These are phyloP conservation scores for Pluvianellus socialis DNA, from an alignment of 2,113 vertebrate genomes.

Conservation along the genomic window DNA sequence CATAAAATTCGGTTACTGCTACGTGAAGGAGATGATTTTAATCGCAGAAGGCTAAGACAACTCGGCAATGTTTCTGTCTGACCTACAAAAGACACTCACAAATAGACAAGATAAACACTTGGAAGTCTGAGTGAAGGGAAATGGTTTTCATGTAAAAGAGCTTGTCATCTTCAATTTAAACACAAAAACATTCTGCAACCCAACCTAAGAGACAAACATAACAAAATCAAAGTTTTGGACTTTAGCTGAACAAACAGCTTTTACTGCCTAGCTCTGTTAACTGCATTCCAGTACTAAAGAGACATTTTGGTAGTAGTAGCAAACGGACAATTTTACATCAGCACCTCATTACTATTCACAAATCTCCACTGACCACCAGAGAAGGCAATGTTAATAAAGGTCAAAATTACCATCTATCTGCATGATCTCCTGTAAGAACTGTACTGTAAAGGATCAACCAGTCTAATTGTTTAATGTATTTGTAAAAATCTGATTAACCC, in stretches of 20 bases:
- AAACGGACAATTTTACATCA: constrained; percentile 14
- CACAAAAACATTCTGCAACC: neutral
- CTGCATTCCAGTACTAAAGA: neutral
- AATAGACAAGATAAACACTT: constrained; percentile 3
- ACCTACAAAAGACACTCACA: constrained; percentile 34
- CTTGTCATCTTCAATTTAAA: neutral
- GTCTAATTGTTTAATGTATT: neutral
- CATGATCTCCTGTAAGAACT: neutral
- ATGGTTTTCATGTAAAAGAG: neutral
- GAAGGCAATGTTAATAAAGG: constrained; percentile 16
- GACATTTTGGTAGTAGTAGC: neutral
- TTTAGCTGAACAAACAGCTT: constrained; percentile 30
- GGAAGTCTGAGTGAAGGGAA: constrained; percentile 23
- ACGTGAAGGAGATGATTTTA: neutral
- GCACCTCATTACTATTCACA: neutral
- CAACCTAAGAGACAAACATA: neutral
- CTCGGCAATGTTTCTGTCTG: neutral
- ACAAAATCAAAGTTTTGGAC: constrained; percentile 29
- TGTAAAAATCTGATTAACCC: neutral
- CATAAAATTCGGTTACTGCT: neutral
- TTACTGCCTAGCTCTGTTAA: neutral
- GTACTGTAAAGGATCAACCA: neutral
- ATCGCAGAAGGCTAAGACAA: neutral
- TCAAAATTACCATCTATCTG: constrained; percentile 10
- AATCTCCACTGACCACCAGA: constrained; percentile 10